Percentiles rank a stretch among this genome's conserved stretches.
phyloP scores from a whole-genome alignment of 2,888 invertebrate species.

The Autographa gamma region DNA sequence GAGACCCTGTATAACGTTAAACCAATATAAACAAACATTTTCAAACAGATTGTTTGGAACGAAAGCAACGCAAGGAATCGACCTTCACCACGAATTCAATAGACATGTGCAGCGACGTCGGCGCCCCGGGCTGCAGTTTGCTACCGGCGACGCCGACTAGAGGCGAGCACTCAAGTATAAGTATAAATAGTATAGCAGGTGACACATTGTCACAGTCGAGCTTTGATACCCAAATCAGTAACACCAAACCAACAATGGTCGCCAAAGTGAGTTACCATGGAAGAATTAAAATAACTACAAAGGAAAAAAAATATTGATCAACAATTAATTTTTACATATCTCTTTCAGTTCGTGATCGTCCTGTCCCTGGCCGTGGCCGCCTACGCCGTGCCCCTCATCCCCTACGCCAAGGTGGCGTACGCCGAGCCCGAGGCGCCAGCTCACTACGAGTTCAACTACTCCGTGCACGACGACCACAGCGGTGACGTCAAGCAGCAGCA shows the following conservation, averaged over 20 bases:
- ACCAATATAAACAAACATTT: no score
- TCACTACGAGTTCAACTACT: conserved; percentile 83
- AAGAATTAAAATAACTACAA: background rate
- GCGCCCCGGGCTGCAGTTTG: conserved; percentile 38
- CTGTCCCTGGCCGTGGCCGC: conserved; percentile 71
- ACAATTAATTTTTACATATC: background rate
- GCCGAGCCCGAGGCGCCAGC: conserved; percentile 78
- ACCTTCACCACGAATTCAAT: conserved; percentile 52
- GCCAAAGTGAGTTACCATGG: conserved; percentile 72
- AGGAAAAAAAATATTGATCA: background rate
- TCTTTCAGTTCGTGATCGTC: conserved; percentile 65
- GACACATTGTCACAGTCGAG: conserved; percentile 71
- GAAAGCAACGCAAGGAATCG: background rate
- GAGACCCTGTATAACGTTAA: no score
- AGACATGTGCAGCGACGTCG: background rate
- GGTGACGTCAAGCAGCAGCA: conserved; percentile 85
- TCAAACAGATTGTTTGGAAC: no score
- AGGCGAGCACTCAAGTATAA: conserved; percentile 67
- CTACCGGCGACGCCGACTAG: conserved; percentile 33
- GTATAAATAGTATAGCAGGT: conserved; percentile 77
- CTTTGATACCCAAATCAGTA: conserved; percentile 68
- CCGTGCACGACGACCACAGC: conserved; percentile 81
- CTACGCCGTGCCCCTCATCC: conserved; percentile 68
- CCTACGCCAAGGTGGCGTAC: conserved; percentile 74
- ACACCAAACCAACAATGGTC: conserved; percentile 73